Evolutionary conservation across 2,888 invertebrate genomes (phyloP).

Genomic region (Halictus quadricinctus): DNA sequence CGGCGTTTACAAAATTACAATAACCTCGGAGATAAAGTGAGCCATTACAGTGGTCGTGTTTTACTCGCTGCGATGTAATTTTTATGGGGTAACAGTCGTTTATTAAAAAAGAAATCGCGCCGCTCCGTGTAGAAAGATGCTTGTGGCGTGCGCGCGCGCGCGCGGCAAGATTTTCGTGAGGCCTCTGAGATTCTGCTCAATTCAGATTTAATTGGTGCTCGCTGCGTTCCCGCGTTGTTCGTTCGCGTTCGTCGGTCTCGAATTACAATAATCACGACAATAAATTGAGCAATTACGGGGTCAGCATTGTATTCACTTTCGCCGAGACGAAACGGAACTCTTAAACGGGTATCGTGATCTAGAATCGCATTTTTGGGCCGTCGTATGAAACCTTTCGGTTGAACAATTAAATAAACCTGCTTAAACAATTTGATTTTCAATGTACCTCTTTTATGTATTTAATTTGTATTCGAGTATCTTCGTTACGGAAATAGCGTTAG

Average conservation of each 20-base stretch:
- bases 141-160: neutral
- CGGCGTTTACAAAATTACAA: constrained; percentile 42
- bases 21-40: constrained; percentile 48
- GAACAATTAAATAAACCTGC: neutral
- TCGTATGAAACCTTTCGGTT: neutral
- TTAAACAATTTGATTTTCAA: too few species aligned
- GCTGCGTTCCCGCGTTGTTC: neutral
- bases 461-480: too few species aligned
- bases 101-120: constrained; percentile 22
- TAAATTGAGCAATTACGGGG: constrained; percentile 55
- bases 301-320: constrained; percentile 17
- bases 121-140: constrained; percentile 4
- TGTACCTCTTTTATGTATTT: too few species aligned
- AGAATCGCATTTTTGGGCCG: neutral
- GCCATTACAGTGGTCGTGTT: constrained; percentile 35
- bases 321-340: constrained; percentile 7
- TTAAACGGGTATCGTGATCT: neutral
- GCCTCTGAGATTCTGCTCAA: constrained; percentile 20
- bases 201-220: constrained; percentile 28
- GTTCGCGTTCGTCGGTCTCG: constrained; percentile 1
- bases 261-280: constrained; percentile 42
- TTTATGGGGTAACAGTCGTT: constrained; percentile 20
- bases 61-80: constrained; percentile 25
- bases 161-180: constrained; percentile 18
- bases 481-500: too few species aligned